phyloP scores from a whole-genome alignment of 2,888 invertebrate species.

The Cremastinae sp. region DNA sequence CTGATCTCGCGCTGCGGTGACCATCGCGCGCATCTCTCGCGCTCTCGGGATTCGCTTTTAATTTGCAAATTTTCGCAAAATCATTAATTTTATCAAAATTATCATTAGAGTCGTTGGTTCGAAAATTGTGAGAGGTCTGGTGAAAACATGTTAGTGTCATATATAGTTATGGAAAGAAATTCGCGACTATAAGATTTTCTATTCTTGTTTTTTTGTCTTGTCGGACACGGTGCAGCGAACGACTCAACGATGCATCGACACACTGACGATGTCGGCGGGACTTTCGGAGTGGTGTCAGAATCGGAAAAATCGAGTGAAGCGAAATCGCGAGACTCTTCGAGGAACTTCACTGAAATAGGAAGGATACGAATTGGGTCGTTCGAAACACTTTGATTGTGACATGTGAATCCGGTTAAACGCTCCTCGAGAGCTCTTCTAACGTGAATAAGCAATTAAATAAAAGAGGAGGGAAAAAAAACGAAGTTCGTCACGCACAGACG shows the following conservation, averaged over 20 bases:
- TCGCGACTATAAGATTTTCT: too few species aligned
- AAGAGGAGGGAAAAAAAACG: constrained; percentile 9
- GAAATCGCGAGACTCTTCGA: constrained; percentile 9
- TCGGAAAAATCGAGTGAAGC: constrained; percentile 4
- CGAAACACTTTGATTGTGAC: not conserved
- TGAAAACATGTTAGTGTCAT: too few species aligned
- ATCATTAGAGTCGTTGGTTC: too few species aligned
- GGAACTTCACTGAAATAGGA: not conserved
- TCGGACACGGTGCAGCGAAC: too few species aligned
- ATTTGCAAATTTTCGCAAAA: constrained; percentile 1
- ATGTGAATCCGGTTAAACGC: not conserved
- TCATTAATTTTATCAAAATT: too few species aligned
- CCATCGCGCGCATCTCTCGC: constrained; percentile 53
- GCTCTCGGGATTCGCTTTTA: not conserved
- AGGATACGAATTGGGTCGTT: not conserved
- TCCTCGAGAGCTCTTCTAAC: too few species aligned
- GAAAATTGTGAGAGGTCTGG: not conserved
- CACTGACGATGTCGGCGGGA: not conserved
- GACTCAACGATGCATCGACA: constrained; percentile 12
- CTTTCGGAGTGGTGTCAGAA: not conserved
- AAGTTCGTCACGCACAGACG: constrained; percentile 17
- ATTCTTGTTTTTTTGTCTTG: too few species aligned
- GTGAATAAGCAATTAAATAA: too few species aligned
- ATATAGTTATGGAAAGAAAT: too few species aligned
- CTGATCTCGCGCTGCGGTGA: constrained; percentile 71